A percentile compares a stretch with the other conserved stretches of the same genome.
Conservation (phyloP, 2,797 vertebrate genomes). For the Echiichthys vipera region DNA sequence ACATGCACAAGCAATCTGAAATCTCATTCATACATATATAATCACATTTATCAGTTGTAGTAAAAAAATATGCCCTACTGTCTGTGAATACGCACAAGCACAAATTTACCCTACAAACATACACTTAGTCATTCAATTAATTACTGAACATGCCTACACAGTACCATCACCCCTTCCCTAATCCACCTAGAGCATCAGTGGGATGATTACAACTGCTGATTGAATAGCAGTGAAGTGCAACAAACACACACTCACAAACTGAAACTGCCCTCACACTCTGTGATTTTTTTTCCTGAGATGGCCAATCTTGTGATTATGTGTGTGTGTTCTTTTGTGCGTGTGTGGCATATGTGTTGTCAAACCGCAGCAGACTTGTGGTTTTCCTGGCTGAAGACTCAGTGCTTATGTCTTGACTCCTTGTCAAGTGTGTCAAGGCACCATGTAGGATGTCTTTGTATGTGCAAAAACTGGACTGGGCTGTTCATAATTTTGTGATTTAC, state of each 20-base stretch:
- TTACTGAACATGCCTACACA: slow-evolving; percentile 29
- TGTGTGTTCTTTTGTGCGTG: neutral
- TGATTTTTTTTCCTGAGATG: slow-evolving; percentile 2
- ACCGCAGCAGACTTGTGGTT: neutral
- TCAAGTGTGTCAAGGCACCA: neutral
- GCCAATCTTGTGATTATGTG: neutral
- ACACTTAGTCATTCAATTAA: slow-evolving; percentile 39
- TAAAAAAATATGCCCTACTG: neutral
- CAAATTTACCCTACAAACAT: slow-evolving; percentile 14
- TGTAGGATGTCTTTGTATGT: neutral
- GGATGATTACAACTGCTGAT: slow-evolving; percentile 37
- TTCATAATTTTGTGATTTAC: neutral
- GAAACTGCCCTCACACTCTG: slow-evolving; percentile 23
- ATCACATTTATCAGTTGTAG: slow-evolving; percentile 9
- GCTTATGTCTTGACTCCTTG: neutral
- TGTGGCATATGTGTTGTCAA: neutral
- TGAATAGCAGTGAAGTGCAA: slow-evolving; percentile 41
- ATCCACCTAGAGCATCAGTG: slow-evolving; percentile 28
- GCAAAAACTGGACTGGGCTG: neutral
- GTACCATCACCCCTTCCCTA: slow-evolving; percentile 15
- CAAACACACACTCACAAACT: slow-evolving; percentile 11
- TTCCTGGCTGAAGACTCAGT: neutral
- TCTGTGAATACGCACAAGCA: slow-evolving; percentile 23
- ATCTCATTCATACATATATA: neutral
- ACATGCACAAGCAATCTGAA: slow-evolving; percentile 5